Conservation (phyloP, 2,888 invertebrate genomes). For the Chouioia cunea region DNA sequence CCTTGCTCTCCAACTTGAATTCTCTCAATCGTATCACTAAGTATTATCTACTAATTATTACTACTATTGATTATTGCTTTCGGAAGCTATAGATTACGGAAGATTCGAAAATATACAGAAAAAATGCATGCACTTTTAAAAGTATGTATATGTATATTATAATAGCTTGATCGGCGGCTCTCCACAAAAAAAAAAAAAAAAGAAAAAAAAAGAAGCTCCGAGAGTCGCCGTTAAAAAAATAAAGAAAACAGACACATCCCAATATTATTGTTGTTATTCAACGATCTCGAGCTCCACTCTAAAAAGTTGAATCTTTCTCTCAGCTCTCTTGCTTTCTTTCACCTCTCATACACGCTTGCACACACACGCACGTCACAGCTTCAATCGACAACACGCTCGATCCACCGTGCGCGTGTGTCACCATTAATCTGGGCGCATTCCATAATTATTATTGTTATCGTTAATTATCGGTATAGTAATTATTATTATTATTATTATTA, state of each 20-base stretch:
- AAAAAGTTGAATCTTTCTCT: too few relatives aligned
- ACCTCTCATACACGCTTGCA: too few relatives aligned
- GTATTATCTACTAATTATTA: constrained; percentile 48
- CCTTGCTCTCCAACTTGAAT: constrained; percentile 14
- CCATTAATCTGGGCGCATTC: not conserved
- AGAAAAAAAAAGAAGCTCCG: too few relatives aligned
- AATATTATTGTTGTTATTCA: constrained; percentile 3
- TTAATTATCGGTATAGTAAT: constrained; percentile 6
- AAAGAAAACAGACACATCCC: constrained; percentile 40
- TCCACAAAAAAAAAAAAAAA: constrained; percentile 36
- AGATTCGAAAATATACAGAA: constrained; percentile 50
- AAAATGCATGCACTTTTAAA: constrained; percentile 48
- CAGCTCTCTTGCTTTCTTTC: too few relatives aligned
- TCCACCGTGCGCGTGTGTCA: too few relatives aligned
- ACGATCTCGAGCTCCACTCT: too few relatives aligned
- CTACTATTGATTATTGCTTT: constrained; percentile 51
- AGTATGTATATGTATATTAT: constrained; percentile 25
- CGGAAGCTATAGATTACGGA: constrained; percentile 50
- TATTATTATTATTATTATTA: constrained; percentile 18
- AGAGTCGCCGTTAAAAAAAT: constrained; percentile 30
- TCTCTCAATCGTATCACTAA: constrained; percentile 39
- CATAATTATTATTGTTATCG: constrained; percentile 43
- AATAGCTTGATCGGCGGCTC: constrained; percentile 36
- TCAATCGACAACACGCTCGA: too few relatives aligned
- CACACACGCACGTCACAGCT: too few relatives aligned